Base-by-base conservation (phyloP, 2,888 invertebrate genomes). In the Drosophila mimetica region DNA sequence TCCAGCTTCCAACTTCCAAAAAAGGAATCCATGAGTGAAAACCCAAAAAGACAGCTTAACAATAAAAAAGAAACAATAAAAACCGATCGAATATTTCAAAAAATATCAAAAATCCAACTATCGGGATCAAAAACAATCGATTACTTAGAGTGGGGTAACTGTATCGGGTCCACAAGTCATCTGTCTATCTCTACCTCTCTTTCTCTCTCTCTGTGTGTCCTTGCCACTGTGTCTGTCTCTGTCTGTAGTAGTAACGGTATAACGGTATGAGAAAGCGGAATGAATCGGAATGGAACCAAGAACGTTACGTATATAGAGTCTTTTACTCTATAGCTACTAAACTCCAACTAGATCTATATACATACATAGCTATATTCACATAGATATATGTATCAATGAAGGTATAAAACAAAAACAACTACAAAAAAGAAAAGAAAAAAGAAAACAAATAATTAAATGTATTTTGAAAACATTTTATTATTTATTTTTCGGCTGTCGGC, bases 401-500 rank as follows among this genome's bases (percentile, higher is more conserved):
- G 63, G 63, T 63, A 63, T 54, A 66, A 69, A 59, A 64, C 16
- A 60, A 60, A 51, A 44, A 58, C 64, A 64, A 59, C 39, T 61
- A 67, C 53, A 74, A 71, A 72, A 59, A 74, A 71, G 71, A 59
- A 59, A 50, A 70, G 66, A 76, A 77, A 25, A 57, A 50, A 70
- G 66, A 76, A 77, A 80, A 71, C 55, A 57, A 79, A 77, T 76
- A 71, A 77, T 77, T 71, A 67, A 84, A 86, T 81, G 84, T 82
- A 76, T 77, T 84, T 71, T 72, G 34, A 77, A 66, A 77, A 75
- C 78, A 80, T 84, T 82, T 80, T 80, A 75, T 86, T 81, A 80
- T 84, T 84, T 84, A 79, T 79, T 84, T 89, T 89, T 90, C 91
- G 91, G 91, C 91, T 91, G 91, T 91, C 91, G 91, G 91, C 91